Evolutionary conservation across 2,888 invertebrate genomes (phyloP).

Genomic region (Blastobasis lacticolella): DNA sequence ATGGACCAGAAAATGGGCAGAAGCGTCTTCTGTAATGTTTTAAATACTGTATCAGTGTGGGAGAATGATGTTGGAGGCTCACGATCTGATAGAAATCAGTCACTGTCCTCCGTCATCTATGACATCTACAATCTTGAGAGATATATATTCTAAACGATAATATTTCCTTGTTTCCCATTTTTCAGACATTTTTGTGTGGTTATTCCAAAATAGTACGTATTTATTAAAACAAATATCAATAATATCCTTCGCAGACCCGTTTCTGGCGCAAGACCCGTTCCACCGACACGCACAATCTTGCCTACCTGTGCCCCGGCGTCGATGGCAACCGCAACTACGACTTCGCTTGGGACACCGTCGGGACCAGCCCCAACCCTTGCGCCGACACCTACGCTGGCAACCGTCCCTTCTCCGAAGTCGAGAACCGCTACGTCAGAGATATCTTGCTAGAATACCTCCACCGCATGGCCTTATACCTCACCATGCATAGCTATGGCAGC

Average conservation of each 20-base stretch:
- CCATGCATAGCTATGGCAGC: slow-evolving; percentile 83
- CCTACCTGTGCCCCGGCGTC: slow-evolving; percentile 74
- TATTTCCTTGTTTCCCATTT: too few species aligned
- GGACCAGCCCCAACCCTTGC: slow-evolving; percentile 72
- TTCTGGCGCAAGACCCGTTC: slow-evolving; percentile 82
- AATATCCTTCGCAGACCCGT: slow-evolving; percentile 53
- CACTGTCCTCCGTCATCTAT: too few species aligned
- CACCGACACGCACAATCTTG: slow-evolving; percentile 33
- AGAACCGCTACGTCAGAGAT: slow-evolving; percentile 74
- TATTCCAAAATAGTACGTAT: too few species aligned
- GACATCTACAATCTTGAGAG: too few species aligned
- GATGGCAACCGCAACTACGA: slow-evolving; percentile 87
- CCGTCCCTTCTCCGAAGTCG: slow-evolving; percentile 78
- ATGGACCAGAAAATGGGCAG: too few species aligned
- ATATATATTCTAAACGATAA: too few species aligned
- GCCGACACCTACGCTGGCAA: slow-evolving; percentile 76
- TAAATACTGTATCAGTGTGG: too few species aligned
- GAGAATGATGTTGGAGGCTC: too few species aligned
- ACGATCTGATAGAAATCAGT: too few species aligned
- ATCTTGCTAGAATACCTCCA: slow-evolving; percentile 64
- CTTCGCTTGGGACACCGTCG: slow-evolving; percentile 78
- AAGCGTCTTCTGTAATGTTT: too few species aligned
- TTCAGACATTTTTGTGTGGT: too few species aligned
- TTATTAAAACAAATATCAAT: too few species aligned
- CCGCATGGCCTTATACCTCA: slow-evolving; percentile 77